These are phyloP conservation scores for Dryococelus australis DNA, from an alignment of 2,888 invertebrate genomes.

Conservation along the genomic window DNA sequence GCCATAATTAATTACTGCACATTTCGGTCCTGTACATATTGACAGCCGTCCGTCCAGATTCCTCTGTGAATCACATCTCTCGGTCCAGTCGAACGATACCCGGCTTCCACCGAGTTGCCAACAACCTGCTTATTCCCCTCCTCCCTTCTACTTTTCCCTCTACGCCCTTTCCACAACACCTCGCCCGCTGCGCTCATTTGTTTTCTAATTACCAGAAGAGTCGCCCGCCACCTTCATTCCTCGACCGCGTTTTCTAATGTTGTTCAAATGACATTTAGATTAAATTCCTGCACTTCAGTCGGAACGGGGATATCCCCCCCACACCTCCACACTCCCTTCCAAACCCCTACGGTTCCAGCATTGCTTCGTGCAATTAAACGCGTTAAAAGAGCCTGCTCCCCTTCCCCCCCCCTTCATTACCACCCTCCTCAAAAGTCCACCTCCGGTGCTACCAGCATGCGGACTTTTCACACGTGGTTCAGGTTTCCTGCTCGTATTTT, in stretches of 20 bases:
- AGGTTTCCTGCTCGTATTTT: not conserved
- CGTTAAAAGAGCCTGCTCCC: not conserved
- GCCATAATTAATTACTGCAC: no score
- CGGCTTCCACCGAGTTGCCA: not conserved
- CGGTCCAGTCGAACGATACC: not conserved
- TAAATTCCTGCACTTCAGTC: conserved; percentile 54
- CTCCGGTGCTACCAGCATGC: not conserved
- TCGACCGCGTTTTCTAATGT: conserved; percentile 46
- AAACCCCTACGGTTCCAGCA: not conserved
- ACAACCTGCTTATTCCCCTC: not conserved
- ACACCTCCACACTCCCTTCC: not conserved
- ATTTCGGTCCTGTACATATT: no score
- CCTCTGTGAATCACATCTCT: no score
- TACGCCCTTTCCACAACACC: not conserved
- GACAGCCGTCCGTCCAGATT: no score
- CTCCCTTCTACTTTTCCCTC: not conserved
- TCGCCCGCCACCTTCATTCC: conserved; percentile 19
- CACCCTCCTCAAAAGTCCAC: not conserved
- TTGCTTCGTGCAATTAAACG: conserved; percentile 49
- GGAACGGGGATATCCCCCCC: conserved; percentile 42
- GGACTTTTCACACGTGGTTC: not conserved
- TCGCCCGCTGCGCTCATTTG: conserved; percentile 3
- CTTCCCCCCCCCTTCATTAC: not conserved
- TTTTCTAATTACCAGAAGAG: conserved; percentile 22
- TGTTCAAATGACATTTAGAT: conserved; percentile 57